Evolutionary conservation across 2,797 vertebrate species (phyloP), one percentile per base, ranked within the genome.

Genomic region (Phaenicophaeus curvirostris): DNA sequence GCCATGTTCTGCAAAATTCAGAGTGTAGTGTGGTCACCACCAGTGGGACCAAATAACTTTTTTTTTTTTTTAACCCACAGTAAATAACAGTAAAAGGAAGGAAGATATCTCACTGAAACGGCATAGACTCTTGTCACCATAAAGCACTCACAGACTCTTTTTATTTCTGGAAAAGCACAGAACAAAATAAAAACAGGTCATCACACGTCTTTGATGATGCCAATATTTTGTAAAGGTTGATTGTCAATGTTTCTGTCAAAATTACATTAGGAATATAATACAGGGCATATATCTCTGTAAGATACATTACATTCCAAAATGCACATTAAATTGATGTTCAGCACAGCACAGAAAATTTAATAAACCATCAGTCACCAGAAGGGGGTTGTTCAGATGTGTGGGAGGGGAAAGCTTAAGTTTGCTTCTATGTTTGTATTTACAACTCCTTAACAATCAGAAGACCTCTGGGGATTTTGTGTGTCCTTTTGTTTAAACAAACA

Each of bases 401-500:
- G 63, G 80, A 82, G 74, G 33, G 31, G 25, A 84, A 35, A 79
- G 33, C 54, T 74, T 66, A 46, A 67, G 44, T 87, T 94, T 90
- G 77, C 71, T 86, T 88, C 6, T 48, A 19, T 65, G 48, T 72
- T 94, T 95, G 46, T 58, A 93, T 90, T 90, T 96, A 91, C 59
- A 58, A 37, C 53, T 90, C 48, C 91, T 87, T 85, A 90, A 88
- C 85, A 80, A 91, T 91, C 78, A 94, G 82, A 93, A 95, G 90
- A 97, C 95, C 95, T 96, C 90, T 76, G 63, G 46, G 95, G 85
- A 67, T 95, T 96, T 87, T 87, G 46, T 54, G 37, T 30, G 72
- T 76, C 76, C 77, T 94, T 96, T 90, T 84, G 73, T 87, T 69
- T 81, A 94, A 94, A 94, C 62, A 91, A 95, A 95, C 90, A 87